Conservation (phyloP, 2,797 vertebrate species). For the Macroramphosus scolopax region DNA sequence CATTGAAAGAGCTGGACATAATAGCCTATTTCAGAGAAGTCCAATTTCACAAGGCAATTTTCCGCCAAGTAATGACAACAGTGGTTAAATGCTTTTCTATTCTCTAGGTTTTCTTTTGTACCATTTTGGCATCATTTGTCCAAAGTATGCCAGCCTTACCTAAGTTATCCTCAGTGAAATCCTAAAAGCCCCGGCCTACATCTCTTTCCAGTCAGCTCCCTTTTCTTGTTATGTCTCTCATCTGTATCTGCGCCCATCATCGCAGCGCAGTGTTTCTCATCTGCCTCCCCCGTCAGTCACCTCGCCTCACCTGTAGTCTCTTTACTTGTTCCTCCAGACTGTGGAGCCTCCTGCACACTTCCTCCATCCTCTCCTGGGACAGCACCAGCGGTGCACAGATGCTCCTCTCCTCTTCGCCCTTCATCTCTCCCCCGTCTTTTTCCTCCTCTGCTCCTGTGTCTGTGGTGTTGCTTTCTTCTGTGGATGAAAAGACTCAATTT, state of each 20-base stretch:
- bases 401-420: conserved; percentile 37
- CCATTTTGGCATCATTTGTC: conserved; percentile 68
- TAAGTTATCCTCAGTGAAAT: conserved; percentile 61
- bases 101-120: conserved; percentile 62
- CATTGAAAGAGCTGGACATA: conserved; percentile 64
- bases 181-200: conserved; percentile 18
- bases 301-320: conserved; percentile 78
- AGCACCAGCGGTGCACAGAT: conserved; percentile 72
- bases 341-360: conserved; percentile 72
- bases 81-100: conserved; percentile 69
- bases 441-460: conserved; percentile 41
- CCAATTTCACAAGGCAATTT: conserved; percentile 72
- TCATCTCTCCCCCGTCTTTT: conserved; percentile 23
- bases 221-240: conserved; percentile 45
- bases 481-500: conserved; percentile 5
- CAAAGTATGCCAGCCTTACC: conserved; percentile 57
- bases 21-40: conserved; percentile 72
- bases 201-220: conserved; percentile 38
- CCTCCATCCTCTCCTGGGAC: conserved; percentile 68
- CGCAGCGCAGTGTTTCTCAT: conserved; percentile 14
- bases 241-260: conserved; percentile 45
- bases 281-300: background rate
- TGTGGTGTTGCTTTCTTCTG: conserved; percentile 52
- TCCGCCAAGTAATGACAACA: conserved; percentile 65
- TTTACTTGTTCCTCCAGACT: conserved; percentile 77